These are phyloP conservation scores for Cepaea hortensis DNA, from an alignment of 2,888 invertebrate genomes.

Conservation along the genomic window DNA sequence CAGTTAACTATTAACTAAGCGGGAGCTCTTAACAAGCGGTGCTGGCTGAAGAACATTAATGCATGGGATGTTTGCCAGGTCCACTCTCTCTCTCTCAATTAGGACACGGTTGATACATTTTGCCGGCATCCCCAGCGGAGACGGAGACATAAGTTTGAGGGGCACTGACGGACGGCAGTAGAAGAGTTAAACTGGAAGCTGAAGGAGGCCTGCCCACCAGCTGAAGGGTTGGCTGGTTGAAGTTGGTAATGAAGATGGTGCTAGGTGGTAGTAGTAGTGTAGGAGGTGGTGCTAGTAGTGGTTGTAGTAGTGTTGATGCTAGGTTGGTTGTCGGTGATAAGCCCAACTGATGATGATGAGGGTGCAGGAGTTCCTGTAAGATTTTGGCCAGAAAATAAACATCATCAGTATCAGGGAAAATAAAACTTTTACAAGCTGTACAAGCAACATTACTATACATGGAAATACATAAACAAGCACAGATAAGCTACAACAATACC, in stretches of 20 bases:
- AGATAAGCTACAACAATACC: not conserved
- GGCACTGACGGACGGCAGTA: constrained; percentile 33
- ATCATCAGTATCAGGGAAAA: constrained; percentile 25
- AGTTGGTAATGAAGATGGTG: constrained; percentile 45
- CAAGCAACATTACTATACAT: not conserved
- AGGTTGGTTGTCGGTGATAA: constrained; percentile 47
- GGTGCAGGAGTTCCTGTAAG: constrained; percentile 44
- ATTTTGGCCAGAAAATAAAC: constrained; percentile 44
- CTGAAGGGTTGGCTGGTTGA: constrained; percentile 32
- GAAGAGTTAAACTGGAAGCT: constrained; percentile 22
- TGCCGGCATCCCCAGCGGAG: constrained; percentile 23
- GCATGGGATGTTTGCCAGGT: not conserved
- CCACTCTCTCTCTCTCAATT: not conserved
- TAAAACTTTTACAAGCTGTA: not conserved
- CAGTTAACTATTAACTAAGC: not conserved
- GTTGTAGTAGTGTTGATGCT: constrained; percentile 43
- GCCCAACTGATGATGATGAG: constrained; percentile 50
- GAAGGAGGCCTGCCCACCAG: constrained; percentile 23
- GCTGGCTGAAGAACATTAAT: constrained; percentile 5
- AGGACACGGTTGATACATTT: constrained; percentile 19
- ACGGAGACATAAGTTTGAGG: constrained; percentile 34
- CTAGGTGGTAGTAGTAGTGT: constrained; percentile 36
- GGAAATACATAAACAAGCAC: not conserved
- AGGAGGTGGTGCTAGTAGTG: constrained; percentile 40
- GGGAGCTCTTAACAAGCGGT: constrained; percentile 14